Base-by-base conservation (phyloP, 2,888 invertebrate species). In the Drosophila testacea region DNA sequence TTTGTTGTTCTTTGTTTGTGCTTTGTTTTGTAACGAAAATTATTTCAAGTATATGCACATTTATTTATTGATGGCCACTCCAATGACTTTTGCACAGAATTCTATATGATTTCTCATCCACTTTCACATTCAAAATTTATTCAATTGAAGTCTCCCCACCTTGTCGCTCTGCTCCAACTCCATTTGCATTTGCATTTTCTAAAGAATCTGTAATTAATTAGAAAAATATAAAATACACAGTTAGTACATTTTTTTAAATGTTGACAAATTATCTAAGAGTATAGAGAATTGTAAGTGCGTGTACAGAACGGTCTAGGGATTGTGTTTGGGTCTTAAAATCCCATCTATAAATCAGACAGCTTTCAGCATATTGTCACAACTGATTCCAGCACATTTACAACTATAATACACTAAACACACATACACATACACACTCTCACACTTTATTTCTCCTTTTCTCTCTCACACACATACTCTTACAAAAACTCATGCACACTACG, bases 341-440 rank as follows among this genome's bases (percentile, higher is more conserved):
- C 30, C 54, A 11, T 5, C 5, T 30, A 57, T 77, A 77, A 74
- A 67, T 79, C 70, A 77, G 66, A n/a, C 28, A 32, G 57, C 64
- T 59, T 46, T 68, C 62, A 68, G 51, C 77, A 79, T 79, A 78
- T 77, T 69, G 69, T 65, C 61, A 51, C 48, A 28, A 46, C 52
- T 46, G 63, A 47, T 52, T 30, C 46, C 47, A 59, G 9, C 47
- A 59, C 73, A 65, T 75, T 69, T 69, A 57, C 64, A 64, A 50
- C 59, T 47, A 44, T 44, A 42, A 60, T 50, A n/a, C 59, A 38
- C 50, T 47, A 54, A 67, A 38, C 10, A 16, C 10, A 9, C 11
- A 30, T 27, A 36, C 57, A 48, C 11, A 36, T 36, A 22, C 3
- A 32, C n/a, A n/a, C 10, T 32, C 16, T 30, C n/a, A n/a, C 22